Evolutionary conservation across 2,113 vertebrate genomes (phyloP), one percentile per base, ranked within the genome.

Genomic region (Protobothrops flavoviridis): DNA sequence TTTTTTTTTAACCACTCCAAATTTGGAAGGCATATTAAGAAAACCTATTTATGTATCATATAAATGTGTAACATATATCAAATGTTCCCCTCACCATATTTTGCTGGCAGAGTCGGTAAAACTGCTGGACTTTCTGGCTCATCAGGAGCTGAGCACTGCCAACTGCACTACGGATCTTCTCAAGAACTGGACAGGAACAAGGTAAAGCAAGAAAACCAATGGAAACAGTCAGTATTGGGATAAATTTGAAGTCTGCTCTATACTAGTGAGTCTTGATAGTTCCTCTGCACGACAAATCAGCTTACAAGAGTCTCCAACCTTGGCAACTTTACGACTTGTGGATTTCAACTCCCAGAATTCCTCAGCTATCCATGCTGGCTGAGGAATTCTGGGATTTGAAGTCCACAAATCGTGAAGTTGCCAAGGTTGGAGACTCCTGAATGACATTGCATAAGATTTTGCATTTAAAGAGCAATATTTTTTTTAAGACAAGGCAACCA

Each of bases 71-170:
- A n/a, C 29, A 33, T 69, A 43, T 50, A 59, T 12, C 20, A 3
- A 24, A 87, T 17, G 11, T 1, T 12, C 74, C 55, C 91, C 99
- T 98, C 96, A 99, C 99, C 99, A 99, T 98, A 97, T 98, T 99
- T 97, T 99, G 99, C 97, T 99, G 99, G 97, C 99, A 99, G 95
- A 99, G 99, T 92, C 98, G 98, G 97, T 99, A 99, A 96, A 99
- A 99, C 98, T 99, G 99, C 97, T 99, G 99, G 93, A 99, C 99
- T 95, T 99, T 99, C 97, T 99, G 99, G 96, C 99, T 99, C 98
- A 99, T 99, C 95, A 99, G 98, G 97, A 99, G 98, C 97, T 99
- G 99, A 90, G 99, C 99, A 4, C 98, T 99, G 97, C 99, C 99
- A 96, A 99, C 99, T 0, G 99, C 99, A 0, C 98, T 99, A 93